A percentile compares a stretch with the other conserved stretches of the same genome.
Evolutionary conservation across 2,113 vertebrate genomes (phyloP).

Genomic region (Eupsittula cactorum): DNA sequence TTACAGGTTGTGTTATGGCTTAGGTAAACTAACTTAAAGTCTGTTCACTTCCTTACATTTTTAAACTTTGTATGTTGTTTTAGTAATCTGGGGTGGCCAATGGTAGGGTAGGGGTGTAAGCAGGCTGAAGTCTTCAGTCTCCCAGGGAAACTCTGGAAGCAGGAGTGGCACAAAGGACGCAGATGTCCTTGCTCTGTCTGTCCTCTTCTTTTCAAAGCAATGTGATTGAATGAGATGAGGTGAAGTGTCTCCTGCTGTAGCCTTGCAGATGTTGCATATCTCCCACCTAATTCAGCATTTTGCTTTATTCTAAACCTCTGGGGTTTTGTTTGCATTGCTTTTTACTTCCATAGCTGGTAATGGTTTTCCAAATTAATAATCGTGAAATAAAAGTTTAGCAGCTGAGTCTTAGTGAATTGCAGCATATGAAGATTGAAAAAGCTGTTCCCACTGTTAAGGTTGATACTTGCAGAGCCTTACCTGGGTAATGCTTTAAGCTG

Average conservation of each 20-base stretch:
- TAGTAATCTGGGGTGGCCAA: not conserved
- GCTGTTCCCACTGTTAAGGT: not conserved
- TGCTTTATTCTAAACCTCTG: not conserved
- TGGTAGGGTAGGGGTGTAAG: not conserved
- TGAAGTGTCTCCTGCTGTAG: not conserved
- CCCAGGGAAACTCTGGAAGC: not conserved
- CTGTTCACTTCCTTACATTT: not conserved
- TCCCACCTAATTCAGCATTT: not conserved
- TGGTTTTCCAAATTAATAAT: not conserved
- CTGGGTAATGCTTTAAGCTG: not conserved
- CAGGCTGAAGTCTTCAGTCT: not conserved
- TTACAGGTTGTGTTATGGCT: not conserved
- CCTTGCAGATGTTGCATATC: not conserved
- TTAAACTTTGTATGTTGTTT: not conserved
- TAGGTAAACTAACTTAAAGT: not conserved
- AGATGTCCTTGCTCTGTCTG: not conserved
- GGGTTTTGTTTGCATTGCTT: not conserved
- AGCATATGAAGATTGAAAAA: not conserved
- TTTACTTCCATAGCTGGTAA: not conserved
- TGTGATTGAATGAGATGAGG: not conserved
- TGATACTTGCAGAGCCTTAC: not conserved
- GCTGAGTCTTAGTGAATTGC: not conserved
- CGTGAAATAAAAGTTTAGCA: not conserved
- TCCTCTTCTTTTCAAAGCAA: not conserved
- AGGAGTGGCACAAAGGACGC: not conserved